Evolutionary conservation across 2,888 invertebrate species (phyloP).

Genomic region (Himalopsyche japonica): DNA sequence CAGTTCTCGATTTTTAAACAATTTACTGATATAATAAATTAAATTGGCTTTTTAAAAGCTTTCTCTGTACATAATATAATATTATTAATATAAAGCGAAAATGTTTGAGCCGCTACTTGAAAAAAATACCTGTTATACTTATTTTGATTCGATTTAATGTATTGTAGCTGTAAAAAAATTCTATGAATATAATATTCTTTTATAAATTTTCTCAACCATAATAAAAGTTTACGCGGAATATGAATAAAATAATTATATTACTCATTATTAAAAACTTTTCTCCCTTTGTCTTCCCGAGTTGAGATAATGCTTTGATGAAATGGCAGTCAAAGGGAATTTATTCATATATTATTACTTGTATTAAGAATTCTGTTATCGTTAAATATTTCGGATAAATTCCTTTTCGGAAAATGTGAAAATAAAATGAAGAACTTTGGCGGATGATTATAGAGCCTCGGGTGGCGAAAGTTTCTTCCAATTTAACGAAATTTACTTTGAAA

Average conservation of each 20-base stretch:
- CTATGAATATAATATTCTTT: too few species aligned
- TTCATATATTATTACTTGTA: background rate
- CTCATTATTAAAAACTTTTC: background rate
- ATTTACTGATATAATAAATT: too few species aligned
- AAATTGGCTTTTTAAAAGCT: too few species aligned
- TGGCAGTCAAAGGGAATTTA: background rate
- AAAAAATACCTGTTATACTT: too few species aligned
- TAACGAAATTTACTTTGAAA: conserved; percentile 37
- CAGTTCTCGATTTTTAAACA: too few species aligned
- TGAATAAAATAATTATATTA: background rate
- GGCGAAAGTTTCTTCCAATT: conserved; percentile 32
- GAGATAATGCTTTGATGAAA: background rate
- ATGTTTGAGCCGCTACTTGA: too few species aligned
- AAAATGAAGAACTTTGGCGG: conserved; percentile 20
- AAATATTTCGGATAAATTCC: conserved; percentile 11
- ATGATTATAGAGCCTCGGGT: conserved; percentile 34
- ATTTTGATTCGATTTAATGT: too few species aligned
- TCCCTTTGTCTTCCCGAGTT: background rate
- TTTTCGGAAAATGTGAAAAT: background rate
- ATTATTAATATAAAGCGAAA: too few species aligned
- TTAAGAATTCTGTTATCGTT: background rate
- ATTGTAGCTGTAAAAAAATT: too few species aligned
- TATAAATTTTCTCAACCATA: too few species aligned
- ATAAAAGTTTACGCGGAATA: background rate
- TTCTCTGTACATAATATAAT: too few species aligned